Base-by-base conservation (phyloP, 1,140 invertebrate genomes). In the Adelges cooleyi region DNA sequence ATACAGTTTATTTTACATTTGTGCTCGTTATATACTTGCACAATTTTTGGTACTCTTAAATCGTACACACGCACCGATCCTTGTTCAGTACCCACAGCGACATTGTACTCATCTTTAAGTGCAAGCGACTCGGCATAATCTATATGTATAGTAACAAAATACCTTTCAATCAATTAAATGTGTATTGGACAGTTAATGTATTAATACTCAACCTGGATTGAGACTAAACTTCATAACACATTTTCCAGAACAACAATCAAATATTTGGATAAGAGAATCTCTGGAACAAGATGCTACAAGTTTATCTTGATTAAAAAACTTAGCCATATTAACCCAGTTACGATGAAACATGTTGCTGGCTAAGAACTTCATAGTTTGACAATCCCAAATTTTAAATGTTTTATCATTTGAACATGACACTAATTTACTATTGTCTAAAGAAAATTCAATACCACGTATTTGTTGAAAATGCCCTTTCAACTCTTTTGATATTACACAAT, bases 371-470 rank as follows among this genome's bases (percentile, higher is more conserved):
- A 11, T 27, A 46, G 56, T 18, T 5, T n/a, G 25, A 33, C 56
- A 62, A 62, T 62, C 25, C 56, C 56, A 62, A 29, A 62, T 62
- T 62, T 62, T 62, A 62, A 62, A 62, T 33, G 56, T 62, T 62
- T 62, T 62, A 48, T 62, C 56, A 33, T 62, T 62, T n/a, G 56
- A 62, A 62, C 56, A 62, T n/a, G 56, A 62, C 18, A 62, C 10
- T 62, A 62, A 62, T 29, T 62, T 46, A 9, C 33, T 62, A 48
- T 48, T 62, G 11, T 62, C 56, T 0, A 2, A 0, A 33, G 56
- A 62, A 27, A 46, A 62, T 20, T 62, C 25, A 20, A 62, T 20
- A 48, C 20, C 22, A 18, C 17, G 42, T 29, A 33, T 8, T 20
- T 23, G 27, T 6, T 46, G 40, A 33, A 18, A 62, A 62, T 62